Conservation (phyloP, 1,140 invertebrate species). For the Hylyphantes graminicola region DNA sequence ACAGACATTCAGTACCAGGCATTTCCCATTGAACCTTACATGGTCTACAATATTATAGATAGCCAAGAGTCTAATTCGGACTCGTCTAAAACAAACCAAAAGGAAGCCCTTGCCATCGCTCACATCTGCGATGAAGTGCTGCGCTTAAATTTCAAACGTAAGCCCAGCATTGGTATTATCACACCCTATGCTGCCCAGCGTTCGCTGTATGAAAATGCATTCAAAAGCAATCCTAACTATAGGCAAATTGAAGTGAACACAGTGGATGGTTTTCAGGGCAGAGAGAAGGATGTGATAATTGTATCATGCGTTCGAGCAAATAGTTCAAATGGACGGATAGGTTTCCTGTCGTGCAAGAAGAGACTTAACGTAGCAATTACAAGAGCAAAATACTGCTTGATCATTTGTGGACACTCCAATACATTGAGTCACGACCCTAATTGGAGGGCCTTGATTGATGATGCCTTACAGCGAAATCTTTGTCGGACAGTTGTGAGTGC, state of each 20-base stretch:
- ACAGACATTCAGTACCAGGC: slow-evolving; percentile 16
- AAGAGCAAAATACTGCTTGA: slow-evolving; percentile 76
- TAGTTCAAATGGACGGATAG: slow-evolving; percentile 36
- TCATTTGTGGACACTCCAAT: slow-evolving; percentile 75
- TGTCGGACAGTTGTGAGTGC: not conserved
- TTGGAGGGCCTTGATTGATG: slow-evolving; percentile 56
- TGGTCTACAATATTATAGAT: slow-evolving; percentile 70
- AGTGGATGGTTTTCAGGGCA: slow-evolving; percentile 91
- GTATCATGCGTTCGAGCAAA: slow-evolving; percentile 84
- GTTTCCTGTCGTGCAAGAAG: slow-evolving; percentile 77
- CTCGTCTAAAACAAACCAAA: slow-evolving; percentile 65
- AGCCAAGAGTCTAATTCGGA: slow-evolving; percentile 55
- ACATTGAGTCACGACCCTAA: slow-evolving; percentile 67
- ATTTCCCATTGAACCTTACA: slow-evolving; percentile 71
- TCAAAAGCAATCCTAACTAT: slow-evolving; percentile 18
- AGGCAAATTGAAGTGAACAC: slow-evolving; percentile 79
- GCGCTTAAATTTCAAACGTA: slow-evolving; percentile 28
- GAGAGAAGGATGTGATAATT: slow-evolving; percentile 89
- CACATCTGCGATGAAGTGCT: slow-evolving; percentile 72
- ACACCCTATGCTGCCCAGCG: slow-evolving; percentile 82
- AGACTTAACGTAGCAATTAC: slow-evolving; percentile 86
- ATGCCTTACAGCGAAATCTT: slow-evolving; percentile 43
- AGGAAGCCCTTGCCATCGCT: slow-evolving; percentile 68
- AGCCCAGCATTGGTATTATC: slow-evolving; percentile 73
- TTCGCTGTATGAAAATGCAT: not conserved